Evolutionary conservation across 2,797 vertebrate species (phyloP).

Genomic region (Bovichtus diacanthus): DNA sequence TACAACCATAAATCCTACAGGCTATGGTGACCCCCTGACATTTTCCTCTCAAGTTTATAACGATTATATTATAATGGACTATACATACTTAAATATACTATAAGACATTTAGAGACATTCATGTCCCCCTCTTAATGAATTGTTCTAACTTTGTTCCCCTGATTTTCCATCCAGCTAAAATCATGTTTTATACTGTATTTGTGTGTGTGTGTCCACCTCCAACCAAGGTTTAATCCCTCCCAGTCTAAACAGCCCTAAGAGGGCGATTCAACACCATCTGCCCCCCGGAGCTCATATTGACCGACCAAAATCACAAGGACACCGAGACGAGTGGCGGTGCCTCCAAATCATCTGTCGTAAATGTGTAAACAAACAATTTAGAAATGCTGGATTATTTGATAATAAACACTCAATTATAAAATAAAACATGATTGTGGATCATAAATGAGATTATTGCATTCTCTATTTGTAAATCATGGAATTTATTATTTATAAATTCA

Average conservation of each 20-base stretch:
- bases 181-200: not conserved
- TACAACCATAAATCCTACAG: not conserved
- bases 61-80: too few relatives aligned
- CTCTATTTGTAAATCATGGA: too few relatives aligned
- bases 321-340: not conserved
- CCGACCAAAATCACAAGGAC: slow-evolving; percentile 14
- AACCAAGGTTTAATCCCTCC: slow-evolving; percentile 24
- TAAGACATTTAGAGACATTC: too few relatives aligned
- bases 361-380: not conserved
- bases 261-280: slow-evolving; percentile 30
- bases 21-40: not conserved
- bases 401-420: not conserved
- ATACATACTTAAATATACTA: too few relatives aligned
- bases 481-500: too few relatives aligned
- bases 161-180: not conserved
- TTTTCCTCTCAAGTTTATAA: not conserved
- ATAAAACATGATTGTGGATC: not conserved
- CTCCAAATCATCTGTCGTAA: not conserved
- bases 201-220: not conserved
- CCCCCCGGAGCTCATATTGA: not conserved
- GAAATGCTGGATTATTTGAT: not conserved
- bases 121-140: too few relatives aligned
- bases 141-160: too few relatives aligned
- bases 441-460: not conserved
- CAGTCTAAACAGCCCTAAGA: slow-evolving; percentile 14